Evolutionary conservation across 1,140 invertebrate species (phyloP).

Genomic region (Cotesia glomerata): DNA sequence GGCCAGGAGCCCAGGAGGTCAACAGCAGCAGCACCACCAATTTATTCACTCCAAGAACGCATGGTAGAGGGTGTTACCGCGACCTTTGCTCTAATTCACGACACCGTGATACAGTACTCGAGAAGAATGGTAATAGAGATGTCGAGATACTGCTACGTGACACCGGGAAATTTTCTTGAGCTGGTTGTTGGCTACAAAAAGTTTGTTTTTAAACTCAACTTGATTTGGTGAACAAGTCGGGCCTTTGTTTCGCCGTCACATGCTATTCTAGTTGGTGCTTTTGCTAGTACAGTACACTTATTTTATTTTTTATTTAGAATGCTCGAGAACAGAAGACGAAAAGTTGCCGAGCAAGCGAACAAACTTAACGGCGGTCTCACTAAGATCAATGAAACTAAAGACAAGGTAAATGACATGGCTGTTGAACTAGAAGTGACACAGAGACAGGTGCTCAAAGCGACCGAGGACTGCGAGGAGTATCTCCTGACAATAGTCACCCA

Average conservation of each 20-base stretch:
- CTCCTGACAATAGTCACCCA: conserved; percentile 78
- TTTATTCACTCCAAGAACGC: conserved; percentile 63
- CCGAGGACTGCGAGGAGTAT: conserved; percentile 74
- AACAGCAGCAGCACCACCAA: conserved; percentile 29
- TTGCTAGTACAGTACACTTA: neutral
- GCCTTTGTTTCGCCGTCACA: neutral
- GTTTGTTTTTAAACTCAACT: conserved; percentile 57
- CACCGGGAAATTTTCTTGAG: conserved; percentile 84
- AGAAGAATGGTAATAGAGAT: conserved; percentile 76
- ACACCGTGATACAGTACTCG: conserved; percentile 74
- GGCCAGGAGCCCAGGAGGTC: conserved; percentile 35
- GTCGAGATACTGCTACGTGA: conserved; percentile 84
- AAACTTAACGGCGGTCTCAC: conserved; percentile 77
- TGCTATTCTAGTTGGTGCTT: neutral
- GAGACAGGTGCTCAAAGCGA: conserved; percentile 63
- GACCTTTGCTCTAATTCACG: conserved; percentile 80
- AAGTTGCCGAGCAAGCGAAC: conserved; percentile 73
- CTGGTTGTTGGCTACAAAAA: conserved; percentile 81
- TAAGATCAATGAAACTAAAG: conserved; percentile 75
- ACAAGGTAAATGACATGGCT: conserved; percentile 79
- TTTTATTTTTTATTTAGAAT: conserved; percentile 63
- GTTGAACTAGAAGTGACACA: conserved; percentile 80
- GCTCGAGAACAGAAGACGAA: conserved; percentile 72
- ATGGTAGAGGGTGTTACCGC: conserved; percentile 70
- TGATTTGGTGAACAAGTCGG: neutral